Percentiles rank a stretch among this genome's conserved stretches.
Evolutionary conservation across 2,888 invertebrate genomes (phyloP).

Genomic region (Ormyrus thymus): DNA sequence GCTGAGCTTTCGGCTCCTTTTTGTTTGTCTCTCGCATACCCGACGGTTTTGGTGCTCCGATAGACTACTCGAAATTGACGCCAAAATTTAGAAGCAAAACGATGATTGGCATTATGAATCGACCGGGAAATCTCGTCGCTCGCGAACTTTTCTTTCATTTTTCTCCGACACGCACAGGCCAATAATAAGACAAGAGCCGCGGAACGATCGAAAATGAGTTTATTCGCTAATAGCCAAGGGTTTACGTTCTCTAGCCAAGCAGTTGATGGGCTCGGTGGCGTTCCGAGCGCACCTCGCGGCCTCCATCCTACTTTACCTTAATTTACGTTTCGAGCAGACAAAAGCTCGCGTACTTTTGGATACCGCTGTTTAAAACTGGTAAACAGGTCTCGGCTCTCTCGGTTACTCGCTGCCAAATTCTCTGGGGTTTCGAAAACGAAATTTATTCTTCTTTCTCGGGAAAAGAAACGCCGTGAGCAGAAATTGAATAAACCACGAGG

Average conservation of each 20-base stretch:
- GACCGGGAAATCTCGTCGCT: conserved; percentile 57
- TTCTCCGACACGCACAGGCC: neutral
- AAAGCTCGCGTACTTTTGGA: conserved; percentile 44
- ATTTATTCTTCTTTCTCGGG: conserved; percentile 53
- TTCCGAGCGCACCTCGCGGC: neutral
- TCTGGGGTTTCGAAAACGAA: conserved; percentile 50
- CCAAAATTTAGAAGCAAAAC: conserved; percentile 39
- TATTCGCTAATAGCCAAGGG: conserved; percentile 18
- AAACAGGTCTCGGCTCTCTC: conserved; percentile 44
- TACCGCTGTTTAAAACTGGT: conserved; percentile 46
- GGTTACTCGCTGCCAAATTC: conserved; percentile 27
- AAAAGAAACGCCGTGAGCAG: conserved; percentile 51
- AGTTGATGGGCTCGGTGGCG: conserved; percentile 3
- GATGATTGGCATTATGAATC: conserved; percentile 38
- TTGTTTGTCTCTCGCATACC: conserved; percentile 44
- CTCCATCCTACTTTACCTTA: neutral
- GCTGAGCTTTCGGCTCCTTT: conserved; percentile 44
- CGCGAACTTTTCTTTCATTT: conserved; percentile 39
- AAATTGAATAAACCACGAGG: conserved; percentile 42
- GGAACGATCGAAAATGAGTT: neutral
- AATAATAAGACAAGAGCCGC: conserved; percentile 2
- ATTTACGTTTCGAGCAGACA: neutral
- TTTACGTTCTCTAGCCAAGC: conserved; percentile 11
- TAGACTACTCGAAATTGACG: conserved; percentile 72
- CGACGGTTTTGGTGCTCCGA: conserved; percentile 72